Base-by-base conservation (phyloP, 1,140 invertebrate genomes). In the Paralvinella palmiformis region DNA sequence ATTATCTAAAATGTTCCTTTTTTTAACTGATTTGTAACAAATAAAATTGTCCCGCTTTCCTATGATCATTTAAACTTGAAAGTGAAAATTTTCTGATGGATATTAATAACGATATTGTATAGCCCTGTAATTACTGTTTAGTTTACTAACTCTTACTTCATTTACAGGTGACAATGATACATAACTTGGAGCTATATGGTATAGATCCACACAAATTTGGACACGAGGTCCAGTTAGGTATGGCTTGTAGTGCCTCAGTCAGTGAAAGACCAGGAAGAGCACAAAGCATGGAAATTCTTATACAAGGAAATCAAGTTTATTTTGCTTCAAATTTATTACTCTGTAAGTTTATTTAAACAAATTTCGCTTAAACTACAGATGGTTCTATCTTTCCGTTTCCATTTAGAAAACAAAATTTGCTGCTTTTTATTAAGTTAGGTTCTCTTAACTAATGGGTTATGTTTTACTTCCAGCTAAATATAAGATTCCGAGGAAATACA, bases 221-320 rank as follows among this genome's bases (percentile, higher is more conserved):
- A 10, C 89, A 89, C 70, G 85, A 88, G 71, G 91, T 91, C 71
- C 91, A 94, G 79, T 84, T 86, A 64, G 88, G 86, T 15, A 90
- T 91, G 36, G 91, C 91, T 4, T 92, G 92, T 1, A 90, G 91
- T 69, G 89, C 91, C 59, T 89, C 87, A 41, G 87, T 94, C 29
- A 88, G 86, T n/a, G 85, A 86, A 59, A 52, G 63, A 10, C 77
- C 88, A 35, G 85, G 88, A 17, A 88, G 88, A 44, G 87, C 88
- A 73, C 65, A 72, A 58, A 85, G 82, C 44, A 86, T 87, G 56
- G 89, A 93, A 78, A 85, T 96, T 20, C 83, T 92, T 71, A 86
- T 95, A 35, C 92, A 96, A 83, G 92, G 93, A 59, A 94, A 95
- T 82, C 92, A 95, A 85, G 87, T 94, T 63, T 77, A 84, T 59